Percentiles rank a stretch among this genome's conserved stretches.
phyloP scores from a whole-genome alignment of 2,113 vertebrate genomes.

The Argyrosomus japonicus region DNA sequence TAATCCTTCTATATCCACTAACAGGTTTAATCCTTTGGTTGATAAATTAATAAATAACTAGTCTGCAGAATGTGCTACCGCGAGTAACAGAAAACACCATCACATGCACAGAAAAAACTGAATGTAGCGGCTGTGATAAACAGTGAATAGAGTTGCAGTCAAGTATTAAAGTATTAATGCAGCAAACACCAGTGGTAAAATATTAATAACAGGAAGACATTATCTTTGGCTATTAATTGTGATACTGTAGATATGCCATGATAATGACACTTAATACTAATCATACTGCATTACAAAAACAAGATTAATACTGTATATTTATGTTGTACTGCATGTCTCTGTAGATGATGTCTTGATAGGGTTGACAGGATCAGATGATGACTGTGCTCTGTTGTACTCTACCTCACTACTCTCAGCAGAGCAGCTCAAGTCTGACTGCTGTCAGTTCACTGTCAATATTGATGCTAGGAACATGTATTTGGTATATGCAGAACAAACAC shows the following conservation, averaged over 20 bases:
- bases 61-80: neutral
- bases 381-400: neutral
- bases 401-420: neutral
- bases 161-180: neutral
- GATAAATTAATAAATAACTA: neutral
- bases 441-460: no score
- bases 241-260: neutral
- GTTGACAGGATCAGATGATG: neutral
- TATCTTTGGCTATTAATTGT: neutral
- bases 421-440: neutral
- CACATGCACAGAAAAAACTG: neutral
- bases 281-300: neutral
- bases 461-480: no score
- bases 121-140: neutral
- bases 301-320: neutral
- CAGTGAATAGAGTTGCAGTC: neutral
- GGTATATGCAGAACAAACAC: no score
- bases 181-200: neutral
- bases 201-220: neutral
- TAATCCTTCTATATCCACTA: neutral
- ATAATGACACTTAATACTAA: neutral
- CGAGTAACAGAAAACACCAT: no score
- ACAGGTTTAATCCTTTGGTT: neutral
- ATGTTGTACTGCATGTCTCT: neutral
- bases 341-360: neutral